Base-by-base conservation (phyloP, 1,140 invertebrate species). In the Cherax destructor region DNA sequence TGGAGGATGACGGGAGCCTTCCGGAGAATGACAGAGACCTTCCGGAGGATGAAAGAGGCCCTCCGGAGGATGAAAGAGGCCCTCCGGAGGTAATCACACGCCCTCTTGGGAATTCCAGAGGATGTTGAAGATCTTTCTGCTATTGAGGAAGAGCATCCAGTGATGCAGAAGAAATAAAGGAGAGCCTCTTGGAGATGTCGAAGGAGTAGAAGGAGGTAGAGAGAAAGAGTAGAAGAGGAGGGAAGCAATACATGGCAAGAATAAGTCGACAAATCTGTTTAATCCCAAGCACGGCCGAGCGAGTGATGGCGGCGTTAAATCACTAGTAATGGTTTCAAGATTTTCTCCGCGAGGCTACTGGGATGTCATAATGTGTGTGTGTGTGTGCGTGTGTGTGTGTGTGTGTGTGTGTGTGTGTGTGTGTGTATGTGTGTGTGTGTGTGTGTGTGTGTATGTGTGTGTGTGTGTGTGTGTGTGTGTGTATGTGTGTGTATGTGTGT, bases 201-300 rank as follows among this genome's bases (percentile, higher is more conserved):
- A 65, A 5, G 18, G 61, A 18, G 16, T 18, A 7, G 18, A 65
- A 16, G 1, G 6, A 74, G 69, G 69, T 7, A 74, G 69, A 30
- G n/a, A n/a, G 24, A 21, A 11, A 30, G 69, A 11, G 24, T 0
- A 5, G 69, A 74, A 21, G 69, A 30, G 69, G n/a, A 30, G n/a
- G 69, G 24, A 30, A n/a, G n/a, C 21, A 24, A 6, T 74, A 30
- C 30, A 21, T 9, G 69, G n/a, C 69, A 9, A 69, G 1, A 74
- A 74, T 74, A 74, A 74, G 69, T 74, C 69, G 69, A 74, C 69
- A 74, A 74, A 74, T 74, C 24, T 74, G 69, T 74, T 74, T 74
- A 74, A 74, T 74, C 69, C n/a, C 11, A 11, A 30, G n/a, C 21
- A 4, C n/a, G 18, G n/a, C n/a, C 21, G 24, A 74, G n/a, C n/a